Conservation (phyloP, 2,113 vertebrate species). For the Rhagologus leucostigma region DNA sequence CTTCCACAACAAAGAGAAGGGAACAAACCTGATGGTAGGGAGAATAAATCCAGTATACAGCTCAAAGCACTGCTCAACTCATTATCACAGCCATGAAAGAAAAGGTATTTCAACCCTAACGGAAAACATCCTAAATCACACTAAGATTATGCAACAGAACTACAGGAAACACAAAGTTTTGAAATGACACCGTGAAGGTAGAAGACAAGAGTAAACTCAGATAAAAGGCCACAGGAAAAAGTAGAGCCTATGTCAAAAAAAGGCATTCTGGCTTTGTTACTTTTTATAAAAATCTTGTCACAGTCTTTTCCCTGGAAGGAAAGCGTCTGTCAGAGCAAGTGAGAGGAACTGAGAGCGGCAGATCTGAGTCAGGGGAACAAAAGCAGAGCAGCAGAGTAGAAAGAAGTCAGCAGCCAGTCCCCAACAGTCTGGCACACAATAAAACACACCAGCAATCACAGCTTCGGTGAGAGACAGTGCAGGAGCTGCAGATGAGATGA, state of each 20-base stretch:
- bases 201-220: background rate
- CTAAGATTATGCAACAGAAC: accelerated
- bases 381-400: background rate
- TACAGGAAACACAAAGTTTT: background rate
- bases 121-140: background rate
- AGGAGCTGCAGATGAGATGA: constrained; percentile 12
- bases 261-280: background rate
- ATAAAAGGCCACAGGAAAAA: background rate
- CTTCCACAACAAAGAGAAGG: background rate
- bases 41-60: background rate
- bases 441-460: background rate
- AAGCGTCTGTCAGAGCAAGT: background rate
- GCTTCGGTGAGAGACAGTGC: background rate
- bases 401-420: constrained; percentile 10
- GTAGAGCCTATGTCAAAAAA: background rate
- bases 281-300: background rate
- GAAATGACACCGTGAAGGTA: background rate
- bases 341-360: background rate
- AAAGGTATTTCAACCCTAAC: background rate
- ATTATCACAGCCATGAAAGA: background rate
- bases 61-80: background rate
- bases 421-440: background rate
- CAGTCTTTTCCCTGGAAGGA: background rate
- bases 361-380: constrained; percentile 14
- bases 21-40: background rate